Percentiles rank a stretch among this genome's conserved stretches.
phyloP scores from a whole-genome alignment of 1,140 invertebrate genomes.

The Ceratina australensis region DNA sequence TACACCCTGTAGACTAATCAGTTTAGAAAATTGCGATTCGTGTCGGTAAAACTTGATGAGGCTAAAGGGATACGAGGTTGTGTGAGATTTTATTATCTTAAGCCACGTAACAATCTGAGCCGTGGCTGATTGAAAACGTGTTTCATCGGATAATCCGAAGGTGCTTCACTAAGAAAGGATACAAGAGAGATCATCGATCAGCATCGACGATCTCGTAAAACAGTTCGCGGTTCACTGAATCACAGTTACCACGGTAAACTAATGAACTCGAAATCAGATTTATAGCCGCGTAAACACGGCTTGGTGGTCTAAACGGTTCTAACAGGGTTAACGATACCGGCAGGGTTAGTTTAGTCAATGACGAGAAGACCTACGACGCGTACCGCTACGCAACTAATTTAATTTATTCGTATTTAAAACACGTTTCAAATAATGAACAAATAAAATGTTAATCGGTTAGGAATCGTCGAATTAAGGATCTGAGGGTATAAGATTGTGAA shows the following conservation, averaged over 20 bases:
- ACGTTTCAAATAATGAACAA: too few species aligned
- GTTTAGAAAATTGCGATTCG: too few species aligned
- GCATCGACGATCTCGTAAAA: slow-evolving; percentile 33
- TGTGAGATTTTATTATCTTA: not conserved
- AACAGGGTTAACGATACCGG: not conserved
- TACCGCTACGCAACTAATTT: not conserved
- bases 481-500: not conserved
- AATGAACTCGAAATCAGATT: slow-evolving; percentile 49
- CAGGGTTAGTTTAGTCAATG: slow-evolving; percentile 22
- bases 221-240: slow-evolving; percentile 30
- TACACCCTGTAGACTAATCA: too few species aligned
- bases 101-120: not conserved
- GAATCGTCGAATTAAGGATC: too few species aligned
- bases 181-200: not conserved
- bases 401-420: too few species aligned
- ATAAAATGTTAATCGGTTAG: too few species aligned
- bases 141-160: slow-evolving; percentile 3
- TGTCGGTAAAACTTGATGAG: too few species aligned
- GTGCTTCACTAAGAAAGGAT: not conserved
- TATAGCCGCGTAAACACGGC: slow-evolving; percentile 49
- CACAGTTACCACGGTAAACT: slow-evolving; percentile 27
- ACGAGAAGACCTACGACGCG: slow-evolving; percentile 15
- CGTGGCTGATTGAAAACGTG: not conserved
- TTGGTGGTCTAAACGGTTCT: slow-evolving; percentile 32
- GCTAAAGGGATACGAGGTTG: too few species aligned